Percentiles rank a stretch among this genome's conserved stretches.
Conservation (phyloP, 2,113 vertebrate genomes). For the Gymnobelideus leadbeateri region DNA sequence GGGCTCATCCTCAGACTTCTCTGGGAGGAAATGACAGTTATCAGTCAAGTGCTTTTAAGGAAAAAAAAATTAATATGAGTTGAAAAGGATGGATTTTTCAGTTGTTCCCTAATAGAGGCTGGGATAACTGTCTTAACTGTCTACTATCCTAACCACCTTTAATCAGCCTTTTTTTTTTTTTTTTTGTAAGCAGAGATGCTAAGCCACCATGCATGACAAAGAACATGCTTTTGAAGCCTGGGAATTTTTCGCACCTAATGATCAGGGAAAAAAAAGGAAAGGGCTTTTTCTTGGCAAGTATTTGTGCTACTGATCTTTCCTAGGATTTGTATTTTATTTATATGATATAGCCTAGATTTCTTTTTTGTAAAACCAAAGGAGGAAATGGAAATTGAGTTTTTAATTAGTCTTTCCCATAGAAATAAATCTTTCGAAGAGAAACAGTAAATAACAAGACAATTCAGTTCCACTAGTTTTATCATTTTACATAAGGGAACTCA, state of each 20-base stretch:
- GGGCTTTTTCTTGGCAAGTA: not conserved
- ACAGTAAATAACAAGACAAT: not conserved
- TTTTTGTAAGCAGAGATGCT: not conserved
- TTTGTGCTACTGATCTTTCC: not conserved
- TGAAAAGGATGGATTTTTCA: not conserved
- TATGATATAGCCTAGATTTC: not conserved
- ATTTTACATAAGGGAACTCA: not conserved
- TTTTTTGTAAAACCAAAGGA: not conserved
- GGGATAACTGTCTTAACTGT: not conserved
- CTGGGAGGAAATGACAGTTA: no score
- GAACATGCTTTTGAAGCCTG: not conserved
- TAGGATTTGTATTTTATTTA: not conserved
- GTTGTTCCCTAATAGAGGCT: not conserved
- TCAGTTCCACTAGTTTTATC: not conserved
- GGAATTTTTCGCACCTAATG: not conserved
- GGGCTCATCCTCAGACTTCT: not conserved
- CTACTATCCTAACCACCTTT: not conserved
- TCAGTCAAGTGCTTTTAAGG: no score
- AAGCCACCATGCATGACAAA: not conserved
- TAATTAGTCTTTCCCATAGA: slow-evolving; percentile 14
- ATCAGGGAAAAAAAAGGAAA: not conserved
- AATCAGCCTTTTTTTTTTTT: not conserved
- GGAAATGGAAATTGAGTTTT: not conserved
- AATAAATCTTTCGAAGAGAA: not conserved
- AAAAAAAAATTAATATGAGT: not conserved